Evolutionary conservation across 2,888 invertebrate species (phyloP), one percentile per base, ranked within the genome.

Genomic region (Ophion obscuratus): DNA sequence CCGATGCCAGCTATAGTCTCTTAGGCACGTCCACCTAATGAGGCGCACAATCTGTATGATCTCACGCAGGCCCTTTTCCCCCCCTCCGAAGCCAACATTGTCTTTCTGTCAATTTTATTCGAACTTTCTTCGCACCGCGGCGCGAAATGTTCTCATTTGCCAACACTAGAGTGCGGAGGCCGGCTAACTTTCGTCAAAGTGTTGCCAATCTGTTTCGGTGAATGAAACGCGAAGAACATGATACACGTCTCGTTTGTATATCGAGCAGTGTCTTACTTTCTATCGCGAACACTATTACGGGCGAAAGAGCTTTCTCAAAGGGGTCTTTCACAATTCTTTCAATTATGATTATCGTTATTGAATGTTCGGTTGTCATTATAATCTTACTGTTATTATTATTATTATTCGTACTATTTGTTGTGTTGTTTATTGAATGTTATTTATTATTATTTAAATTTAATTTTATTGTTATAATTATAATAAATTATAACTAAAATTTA

Each of bases 251-350:
- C 70, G 47, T 9, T 81, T 62, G 67, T 36, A 70, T 57, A 67
- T 53, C 67, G 81, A 67, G 59, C 44, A 61, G 27, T 71, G 70
- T 68, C 80, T 84, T 11, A 77, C 84, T 84, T 84, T 84, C 81
- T 77, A 84, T 81, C 67, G 77, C 67, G 67, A 67, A 81, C 84
- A 47, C 44, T 78, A 44, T 47, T 36, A 68, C 27, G 57, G 62
- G 61, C 62, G 81, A 62, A 61, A 76, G 61, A 61, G 74, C 27
- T 67, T 11, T 74, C 67, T 68, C 62, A 10, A 61, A 44, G n/a
- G 66, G 57, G 24, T 17, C 36, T 79, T 66, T 44, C 67, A 36
- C 67, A 73, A 73, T 66, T 77, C 67, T 57, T 44, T 82, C 76
- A 61, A 76, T 67, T 36, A 68, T 62, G 75, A 75, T 81, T 47